These are phyloP conservation scores for Coremacera marginata DNA, from an alignment of 2,888 invertebrate genomes.

Conservation along the genomic window DNA sequence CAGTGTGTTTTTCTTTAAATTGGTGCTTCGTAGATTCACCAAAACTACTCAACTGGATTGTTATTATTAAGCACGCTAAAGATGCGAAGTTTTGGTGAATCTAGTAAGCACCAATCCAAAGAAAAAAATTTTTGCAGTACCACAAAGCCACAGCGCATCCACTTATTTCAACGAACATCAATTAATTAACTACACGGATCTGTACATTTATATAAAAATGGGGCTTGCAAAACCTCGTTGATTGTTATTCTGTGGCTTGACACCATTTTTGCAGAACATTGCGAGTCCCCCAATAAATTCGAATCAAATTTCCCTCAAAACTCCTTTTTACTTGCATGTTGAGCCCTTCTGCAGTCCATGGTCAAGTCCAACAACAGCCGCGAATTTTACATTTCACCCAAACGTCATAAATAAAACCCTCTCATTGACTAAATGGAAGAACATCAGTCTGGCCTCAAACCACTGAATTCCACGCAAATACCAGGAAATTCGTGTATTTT, in stretches of 20 bases:
- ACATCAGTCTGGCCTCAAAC: not conserved
- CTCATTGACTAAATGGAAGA: not conserved
- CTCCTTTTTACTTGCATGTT: too few relatives aligned
- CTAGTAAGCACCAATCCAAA: too few relatives aligned
- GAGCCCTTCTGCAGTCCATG: too few relatives aligned
- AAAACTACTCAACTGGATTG: too few relatives aligned
- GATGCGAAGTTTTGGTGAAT: too few relatives aligned
- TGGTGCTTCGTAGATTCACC: too few relatives aligned
- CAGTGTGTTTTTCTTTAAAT: too few relatives aligned
- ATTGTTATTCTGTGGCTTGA: constrained; percentile 26
- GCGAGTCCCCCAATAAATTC: too few relatives aligned
- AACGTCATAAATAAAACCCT: not conserved
- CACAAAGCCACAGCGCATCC: not conserved
- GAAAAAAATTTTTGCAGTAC: too few relatives aligned
- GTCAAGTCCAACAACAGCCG: not conserved
- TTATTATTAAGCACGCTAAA: too few relatives aligned
- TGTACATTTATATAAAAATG: not conserved
- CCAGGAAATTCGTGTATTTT: not conserved
- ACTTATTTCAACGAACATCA: not conserved
- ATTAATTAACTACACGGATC: not conserved
- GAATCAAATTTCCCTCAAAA: too few relatives aligned
- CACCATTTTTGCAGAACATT: not conserved
- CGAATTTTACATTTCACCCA: not conserved
- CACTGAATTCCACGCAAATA: not conserved
- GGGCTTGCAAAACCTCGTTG: constrained; percentile 18